phyloP scores from a whole-genome alignment of 2,888 invertebrate genomes.

The Eupithecia inturbata region DNA sequence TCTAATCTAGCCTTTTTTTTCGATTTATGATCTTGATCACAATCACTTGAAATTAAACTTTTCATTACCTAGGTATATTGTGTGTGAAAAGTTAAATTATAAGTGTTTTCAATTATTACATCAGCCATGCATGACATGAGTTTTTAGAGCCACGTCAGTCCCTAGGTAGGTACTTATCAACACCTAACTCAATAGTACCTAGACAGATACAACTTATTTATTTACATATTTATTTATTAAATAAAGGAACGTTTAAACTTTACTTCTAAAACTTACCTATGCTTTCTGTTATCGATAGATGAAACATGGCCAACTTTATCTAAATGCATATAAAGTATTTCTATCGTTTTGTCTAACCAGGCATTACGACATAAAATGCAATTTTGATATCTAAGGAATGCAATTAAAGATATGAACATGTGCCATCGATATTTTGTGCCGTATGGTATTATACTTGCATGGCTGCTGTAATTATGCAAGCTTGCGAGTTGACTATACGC shows the following conservation, averaged over 20 bases:
- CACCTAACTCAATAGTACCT: not conserved
- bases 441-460: constrained; percentile 47
- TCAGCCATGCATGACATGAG: not conserved
- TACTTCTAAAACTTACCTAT: not conserved
- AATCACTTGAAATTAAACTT: too few species aligned
- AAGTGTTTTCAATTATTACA: not conserved
- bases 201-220: not conserved
- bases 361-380: constrained; percentile 7
- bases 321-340: not conserved
- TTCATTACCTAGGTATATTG: too few species aligned
- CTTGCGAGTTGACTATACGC: constrained; percentile 39
- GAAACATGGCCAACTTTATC: constrained; percentile 6
- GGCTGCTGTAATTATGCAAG: constrained; percentile 70
- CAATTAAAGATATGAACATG: constrained; percentile 18
- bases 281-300: not conserved
- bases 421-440: not conserved
- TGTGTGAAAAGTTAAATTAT: not conserved
- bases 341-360: not conserved
- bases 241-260: too few species aligned
- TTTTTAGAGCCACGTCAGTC: not conserved
- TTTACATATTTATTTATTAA: not conserved
- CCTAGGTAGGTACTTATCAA: not conserved
- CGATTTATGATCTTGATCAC: too few species aligned
- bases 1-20: too few species aligned
- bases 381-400: constrained; percentile 3